Conservation (phyloP, 2,113 vertebrate genomes). For the Arvicanthis niloticus region DNA sequence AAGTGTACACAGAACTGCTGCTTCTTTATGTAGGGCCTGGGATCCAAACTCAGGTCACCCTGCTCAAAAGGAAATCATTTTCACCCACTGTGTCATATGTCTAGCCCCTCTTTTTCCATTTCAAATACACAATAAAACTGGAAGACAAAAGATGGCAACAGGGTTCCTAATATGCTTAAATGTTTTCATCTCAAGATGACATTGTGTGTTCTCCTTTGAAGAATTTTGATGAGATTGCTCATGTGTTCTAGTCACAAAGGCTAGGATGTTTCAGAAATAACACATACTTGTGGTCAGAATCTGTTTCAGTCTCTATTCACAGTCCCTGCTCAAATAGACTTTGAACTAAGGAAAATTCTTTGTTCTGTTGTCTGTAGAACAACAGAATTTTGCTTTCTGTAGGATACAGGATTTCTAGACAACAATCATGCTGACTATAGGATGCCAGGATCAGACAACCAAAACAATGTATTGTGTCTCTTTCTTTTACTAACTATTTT, state of each 20-base stretch:
- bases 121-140: neutral
- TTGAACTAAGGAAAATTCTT: neutral
- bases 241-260: neutral
- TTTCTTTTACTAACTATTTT: neutral
- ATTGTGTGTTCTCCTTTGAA: neutral
- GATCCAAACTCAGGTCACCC: neutral
- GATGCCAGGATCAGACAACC: neutral
- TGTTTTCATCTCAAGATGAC: neutral
- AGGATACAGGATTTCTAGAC: neutral
- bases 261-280: neutral
- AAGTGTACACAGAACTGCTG: no score
- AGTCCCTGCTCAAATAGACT: neutral
- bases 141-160: neutral
- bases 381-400: neutral
- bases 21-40: neutral
- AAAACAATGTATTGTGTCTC: neutral
- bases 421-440: neutral
- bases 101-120: neutral
- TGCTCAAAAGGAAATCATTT: neutral
- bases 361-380: neutral
- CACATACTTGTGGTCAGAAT: neutral
- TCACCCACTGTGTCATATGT: neutral
- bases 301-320: neutral
- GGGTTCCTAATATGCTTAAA: neutral
- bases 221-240: neutral